Evolutionary conservation across 2,797 vertebrate genomes (phyloP), one percentile per base, ranked within the genome.

Genomic region (Acipenser ruthenus): DNA sequence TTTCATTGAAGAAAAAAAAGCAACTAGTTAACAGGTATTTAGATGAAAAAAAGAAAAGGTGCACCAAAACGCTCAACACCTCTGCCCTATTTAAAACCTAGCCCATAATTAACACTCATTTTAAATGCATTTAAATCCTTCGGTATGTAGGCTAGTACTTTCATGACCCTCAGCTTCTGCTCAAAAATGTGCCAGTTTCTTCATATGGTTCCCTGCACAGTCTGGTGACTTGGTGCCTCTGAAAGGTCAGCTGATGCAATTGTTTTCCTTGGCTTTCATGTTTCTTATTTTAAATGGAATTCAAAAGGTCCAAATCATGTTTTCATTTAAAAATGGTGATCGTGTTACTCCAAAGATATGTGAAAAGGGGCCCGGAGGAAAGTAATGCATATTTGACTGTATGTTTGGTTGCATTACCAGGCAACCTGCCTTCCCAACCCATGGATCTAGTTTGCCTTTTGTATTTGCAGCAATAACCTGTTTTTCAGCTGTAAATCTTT

Each of bases 291-390:
- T 75, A 76, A 73, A 75, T 11, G 7, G 67, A 79, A 71, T 58
- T 73, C 50, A 67, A 74, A 67, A 69, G 65, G 68, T 49, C 13
- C 10, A 60, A 37, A 63, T 65, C 66, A 61, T 72, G 69, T 67
- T 78, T 82, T 75, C 76, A 80, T 82, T 80, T 78, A 75, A 79
- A 59, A 51, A 69, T 9, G 10, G 50, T 2, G n/a, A 67, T 75
- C 67, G 49, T 67, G 74, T 77, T 77, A 74, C 75, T 50, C 59
- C 37, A 51, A 67, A 77, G 72, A 72, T 70, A 76, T 77, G 71
- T 37, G 70, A 70, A 71, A 64, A 0, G 23, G 59, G 63, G 73
- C 75, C 77, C 65, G 9, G 1, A 13, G 75, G 68, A 71, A 74
- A 23, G 60, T 37, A 62, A 10, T 37, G 60, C 8, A 9, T 62